Evolutionary conservation across 2,888 invertebrate species (phyloP), one percentile per base, ranked within the genome.

Genomic region (Pinctada fucata): DNA sequence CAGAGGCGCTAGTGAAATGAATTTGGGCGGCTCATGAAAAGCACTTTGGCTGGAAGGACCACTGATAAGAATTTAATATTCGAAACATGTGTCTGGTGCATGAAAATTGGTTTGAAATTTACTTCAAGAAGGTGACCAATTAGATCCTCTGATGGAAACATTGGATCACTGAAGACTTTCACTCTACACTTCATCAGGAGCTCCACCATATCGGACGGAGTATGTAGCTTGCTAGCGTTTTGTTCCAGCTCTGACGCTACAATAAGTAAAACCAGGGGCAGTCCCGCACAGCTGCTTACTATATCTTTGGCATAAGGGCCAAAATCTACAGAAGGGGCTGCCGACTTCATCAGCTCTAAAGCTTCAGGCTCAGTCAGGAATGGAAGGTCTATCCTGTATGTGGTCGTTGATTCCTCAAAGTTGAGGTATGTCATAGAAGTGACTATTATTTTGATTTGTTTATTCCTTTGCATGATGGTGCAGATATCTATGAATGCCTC

Each of bases 211-310:
- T 87, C 85, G 47, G 75, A 73, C 3, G 84, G 82, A 2, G 76
- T 81, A 4, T 85, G 65, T 5, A 85, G 65, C 64, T 81, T 48
- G 2, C 80, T 79, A 45, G 76, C 76, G n/a, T n/a, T n/a, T 65
- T 81, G 82, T 6, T 76, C 80, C 63, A 87, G 70, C 70, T 85
- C 84, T 47, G 82, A 73, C 50, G 80, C 84, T 50, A 82, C 82
- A 81, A 87, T 81, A 52, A 85, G 65, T 31, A 85, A 72, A 31
- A 84, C 77, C 51, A 85, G 72, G 5, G 86, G 86, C 48, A 87
- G 71, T n/a, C 84, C 81, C 31, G 83, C 84, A 76, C 85, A 84
- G 2, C 82, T 77, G 5, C 74, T 73, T 4, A 85, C 80, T 67
- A 87, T 86, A 5, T 52, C 58, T 6, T 81, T 78, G 31, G 79